Evolutionary conservation across 2,797 vertebrate genomes (phyloP).

Genomic region (Epinephelus coioides): DNA sequence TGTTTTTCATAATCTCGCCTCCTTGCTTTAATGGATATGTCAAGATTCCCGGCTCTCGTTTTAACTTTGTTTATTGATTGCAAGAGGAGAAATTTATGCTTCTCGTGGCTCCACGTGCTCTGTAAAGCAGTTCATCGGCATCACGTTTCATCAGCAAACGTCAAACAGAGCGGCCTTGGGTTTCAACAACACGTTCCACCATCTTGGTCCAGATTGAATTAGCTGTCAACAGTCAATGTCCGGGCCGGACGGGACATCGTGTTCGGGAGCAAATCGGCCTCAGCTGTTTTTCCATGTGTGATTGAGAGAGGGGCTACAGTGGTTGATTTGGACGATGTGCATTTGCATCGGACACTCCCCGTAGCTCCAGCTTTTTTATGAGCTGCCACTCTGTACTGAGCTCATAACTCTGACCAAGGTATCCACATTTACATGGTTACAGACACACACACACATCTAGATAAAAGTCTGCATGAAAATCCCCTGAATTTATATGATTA

Average conservation of each 20-base stretch:
- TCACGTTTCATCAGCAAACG: slow-evolving; percentile 30
- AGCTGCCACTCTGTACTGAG: slow-evolving; percentile 30
- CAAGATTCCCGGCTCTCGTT: slow-evolving; percentile 23
- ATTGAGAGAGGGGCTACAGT: too few species aligned
- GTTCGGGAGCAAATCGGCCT: slow-evolving; percentile 50
- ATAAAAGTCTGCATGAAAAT: slow-evolving; percentile 32
- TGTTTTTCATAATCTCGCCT: slow-evolving; percentile 35
- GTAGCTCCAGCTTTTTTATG: slow-evolving; percentile 51
- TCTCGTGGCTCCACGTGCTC: slow-evolving; percentile 20
- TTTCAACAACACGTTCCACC: slow-evolving; percentile 54
- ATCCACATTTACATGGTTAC: slow-evolving; percentile 21
- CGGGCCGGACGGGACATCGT: slow-evolving; percentile 23
- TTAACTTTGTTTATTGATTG: slow-evolving; percentile 40
- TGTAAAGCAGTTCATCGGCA: slow-evolving; percentile 12
- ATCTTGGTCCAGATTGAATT: slow-evolving; percentile 51
- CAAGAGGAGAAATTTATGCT: slow-evolving; percentile 19
- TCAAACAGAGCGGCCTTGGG: slow-evolving; percentile 27
- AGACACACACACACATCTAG: slow-evolving; percentile 21
- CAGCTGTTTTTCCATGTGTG: slow-evolving; percentile 35
- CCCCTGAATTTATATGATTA: slow-evolving; percentile 35
- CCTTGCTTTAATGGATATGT: slow-evolving; percentile 29
- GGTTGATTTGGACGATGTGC: neutral
- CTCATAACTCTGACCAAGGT: slow-evolving; percentile 42
- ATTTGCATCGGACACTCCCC: slow-evolving; percentile 3
- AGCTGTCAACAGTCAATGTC: slow-evolving; percentile 39